phyloP scores from a whole-genome alignment of 2,888 invertebrate species.

The Myathropa florea region DNA sequence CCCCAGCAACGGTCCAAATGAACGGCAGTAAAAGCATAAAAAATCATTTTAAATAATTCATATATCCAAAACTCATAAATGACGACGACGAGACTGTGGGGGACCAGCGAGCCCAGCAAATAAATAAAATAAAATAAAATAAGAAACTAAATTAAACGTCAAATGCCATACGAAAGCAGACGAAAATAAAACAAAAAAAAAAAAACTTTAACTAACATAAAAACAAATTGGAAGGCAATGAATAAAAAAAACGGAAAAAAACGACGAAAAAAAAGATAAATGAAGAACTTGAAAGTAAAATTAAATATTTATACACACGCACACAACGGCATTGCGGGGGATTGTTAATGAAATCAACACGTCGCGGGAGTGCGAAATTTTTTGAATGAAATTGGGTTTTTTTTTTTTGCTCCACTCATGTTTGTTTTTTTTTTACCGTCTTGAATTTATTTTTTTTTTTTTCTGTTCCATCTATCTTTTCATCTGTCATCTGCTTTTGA shows the following conservation, averaged over 20 bases:
- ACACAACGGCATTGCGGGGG: constrained; percentile 41
- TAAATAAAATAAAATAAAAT: background rate
- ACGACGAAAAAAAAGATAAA: constrained; percentile 20
- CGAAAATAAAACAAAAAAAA: background rate
- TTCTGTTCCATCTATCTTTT: background rate
- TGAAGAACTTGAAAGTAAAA: constrained; percentile 21
- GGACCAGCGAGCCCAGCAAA: background rate
- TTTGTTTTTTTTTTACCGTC: background rate
- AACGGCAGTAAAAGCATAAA: background rate
- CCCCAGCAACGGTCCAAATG: constrained; percentile 5
- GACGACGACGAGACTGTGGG: background rate
- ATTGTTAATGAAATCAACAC: constrained; percentile 65
- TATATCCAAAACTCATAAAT: constrained; percentile 20
- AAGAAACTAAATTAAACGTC: constrained; percentile 9
- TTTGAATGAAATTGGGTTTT: constrained; percentile 40
- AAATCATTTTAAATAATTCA: constrained; percentile 39
- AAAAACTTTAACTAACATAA: constrained; percentile 34
- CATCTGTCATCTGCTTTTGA: constrained; percentile 21
- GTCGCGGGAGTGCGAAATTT: constrained; percentile 60
- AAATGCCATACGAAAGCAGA: constrained; percentile 6
- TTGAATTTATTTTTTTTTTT: background rate
- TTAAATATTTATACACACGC: constrained; percentile 45
- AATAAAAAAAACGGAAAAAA: constrained; percentile 21
- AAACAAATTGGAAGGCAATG: constrained; percentile 73
- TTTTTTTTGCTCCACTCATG: background rate